phyloP scores from a whole-genome alignment of 2,888 invertebrate genomes.

The Dermolepida albohirtum region DNA sequence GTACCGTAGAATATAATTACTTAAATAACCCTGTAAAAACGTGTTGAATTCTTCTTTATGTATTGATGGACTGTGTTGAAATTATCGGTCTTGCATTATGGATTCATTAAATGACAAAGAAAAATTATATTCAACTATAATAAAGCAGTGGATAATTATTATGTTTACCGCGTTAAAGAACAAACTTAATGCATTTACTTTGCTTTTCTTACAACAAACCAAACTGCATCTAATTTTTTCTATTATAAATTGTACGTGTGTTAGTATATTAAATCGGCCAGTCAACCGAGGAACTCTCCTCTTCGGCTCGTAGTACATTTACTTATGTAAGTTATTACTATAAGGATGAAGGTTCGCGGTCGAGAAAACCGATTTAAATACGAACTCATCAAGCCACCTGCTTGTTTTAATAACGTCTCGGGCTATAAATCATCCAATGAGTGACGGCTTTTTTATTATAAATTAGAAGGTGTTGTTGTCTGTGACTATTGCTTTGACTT shows the following conservation, averaged over 20 bases:
- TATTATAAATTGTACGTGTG: not conserved
- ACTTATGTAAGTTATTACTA: not conserved
- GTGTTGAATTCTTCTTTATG: too few relatives aligned
- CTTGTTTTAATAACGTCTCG: slow-evolving; percentile 50
- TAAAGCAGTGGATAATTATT: too few relatives aligned
- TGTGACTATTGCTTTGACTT: slow-evolving; percentile 31
- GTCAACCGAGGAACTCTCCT: slow-evolving; percentile 18
- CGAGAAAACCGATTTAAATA: slow-evolving; percentile 42
- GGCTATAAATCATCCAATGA: slow-evolving; percentile 51
- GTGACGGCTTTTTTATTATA: slow-evolving; percentile 50
- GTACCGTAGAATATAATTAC: too few relatives aligned
- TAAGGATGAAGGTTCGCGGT: slow-evolving; percentile 31
- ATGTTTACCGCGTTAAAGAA: too few relatives aligned
- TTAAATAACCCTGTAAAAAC: too few relatives aligned
- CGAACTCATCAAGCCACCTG: slow-evolving; percentile 46
- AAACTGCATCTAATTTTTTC: too few relatives aligned
- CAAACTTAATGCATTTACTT: too few relatives aligned
- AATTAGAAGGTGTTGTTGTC: slow-evolving; percentile 40
- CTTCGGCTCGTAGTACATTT: not conserved
- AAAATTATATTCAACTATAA: too few relatives aligned
- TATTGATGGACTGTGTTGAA: too few relatives aligned
- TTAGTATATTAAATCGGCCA: slow-evolving; percentile 16
- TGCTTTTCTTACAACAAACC: too few relatives aligned
- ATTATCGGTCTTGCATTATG: too few relatives aligned
- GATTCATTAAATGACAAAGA: too few relatives aligned